Evolutionary conservation across 92 coral and sea anemone species (phyloP).

Genomic region (Zoanthus solanderi): DNA sequence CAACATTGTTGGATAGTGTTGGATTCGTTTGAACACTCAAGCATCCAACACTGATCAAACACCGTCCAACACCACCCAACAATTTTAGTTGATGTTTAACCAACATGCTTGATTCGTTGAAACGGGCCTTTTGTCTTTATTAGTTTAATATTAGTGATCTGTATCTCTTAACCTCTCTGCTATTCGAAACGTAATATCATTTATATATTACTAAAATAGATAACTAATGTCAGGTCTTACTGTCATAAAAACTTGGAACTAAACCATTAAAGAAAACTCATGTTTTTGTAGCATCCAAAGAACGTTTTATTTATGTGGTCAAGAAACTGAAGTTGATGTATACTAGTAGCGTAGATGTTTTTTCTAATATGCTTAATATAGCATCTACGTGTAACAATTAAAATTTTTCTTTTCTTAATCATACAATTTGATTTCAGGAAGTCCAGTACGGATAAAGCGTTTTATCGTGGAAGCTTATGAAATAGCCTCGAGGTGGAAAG

Average conservation of each 20-base stretch:
- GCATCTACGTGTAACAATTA: background rate
- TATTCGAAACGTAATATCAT: background rate
- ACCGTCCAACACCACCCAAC: no score
- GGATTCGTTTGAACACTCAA: no score
- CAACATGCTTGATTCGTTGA: no score
- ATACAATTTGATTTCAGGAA: slow-evolving; percentile 29
- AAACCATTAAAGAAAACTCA: background rate
- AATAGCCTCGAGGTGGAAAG: slow-evolving; percentile 55
- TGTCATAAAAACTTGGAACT: slow-evolving; percentile 2
- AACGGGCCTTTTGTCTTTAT: background rate
- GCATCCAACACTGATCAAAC: no score
- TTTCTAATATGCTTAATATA: background rate
- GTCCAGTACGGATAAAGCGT: slow-evolving; percentile 54
- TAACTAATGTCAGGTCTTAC: background rate
- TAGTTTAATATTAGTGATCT: slow-evolving; percentile 1
- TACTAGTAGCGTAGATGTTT: no score
- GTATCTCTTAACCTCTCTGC: background rate
- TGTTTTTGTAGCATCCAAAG: background rate
- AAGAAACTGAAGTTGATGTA: background rate
- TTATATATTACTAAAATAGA: background rate
- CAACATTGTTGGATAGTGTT: no score
- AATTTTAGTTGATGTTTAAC: no score
- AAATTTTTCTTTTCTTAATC: background rate
- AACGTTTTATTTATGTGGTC: background rate
- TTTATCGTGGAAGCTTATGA: slow-evolving; percentile 51